Conservation (phyloP, 2,888 invertebrate species). For the Cantharis rufa region DNA sequence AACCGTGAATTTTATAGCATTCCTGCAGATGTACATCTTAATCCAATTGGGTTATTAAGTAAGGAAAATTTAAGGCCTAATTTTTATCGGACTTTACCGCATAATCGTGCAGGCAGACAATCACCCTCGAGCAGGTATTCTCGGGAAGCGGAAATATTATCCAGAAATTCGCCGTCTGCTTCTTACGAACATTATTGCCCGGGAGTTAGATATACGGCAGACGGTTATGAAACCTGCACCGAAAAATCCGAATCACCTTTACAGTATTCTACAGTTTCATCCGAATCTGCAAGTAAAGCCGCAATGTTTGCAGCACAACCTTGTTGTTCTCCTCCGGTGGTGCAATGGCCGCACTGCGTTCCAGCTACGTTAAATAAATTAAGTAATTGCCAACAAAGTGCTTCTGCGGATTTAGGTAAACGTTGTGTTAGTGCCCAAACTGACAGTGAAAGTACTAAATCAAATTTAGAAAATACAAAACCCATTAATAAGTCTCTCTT, state of each 20-base stretch:
- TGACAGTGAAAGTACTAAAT: constrained; percentile 42
- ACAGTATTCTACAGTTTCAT: constrained; percentile 64
- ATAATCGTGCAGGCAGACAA: constrained; percentile 64
- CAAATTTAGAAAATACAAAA: constrained; percentile 22
- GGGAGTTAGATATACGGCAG: constrained; percentile 76
- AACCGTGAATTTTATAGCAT: constrained; percentile 65
- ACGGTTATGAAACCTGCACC: constrained; percentile 68
- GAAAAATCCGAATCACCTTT: constrained; percentile 39
- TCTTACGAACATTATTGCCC: constrained; percentile 61
- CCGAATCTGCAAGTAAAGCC: constrained; percentile 65
- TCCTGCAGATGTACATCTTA: constrained; percentile 74
- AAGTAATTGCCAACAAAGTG: constrained; percentile 36
- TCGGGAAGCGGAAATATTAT: constrained; percentile 68
- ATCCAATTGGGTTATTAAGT: constrained; percentile 76
- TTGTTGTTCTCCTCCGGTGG: constrained; percentile 42
- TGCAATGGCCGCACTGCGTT: constrained; percentile 61
- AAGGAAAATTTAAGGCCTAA: constrained; percentile 70
- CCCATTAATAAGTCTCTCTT: constrained; percentile 34
- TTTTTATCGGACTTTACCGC: constrained; percentile 78
- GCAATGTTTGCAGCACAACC: constrained; percentile 50
- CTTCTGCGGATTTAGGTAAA: constrained; percentile 52
- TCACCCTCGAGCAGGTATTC: constrained; percentile 62
- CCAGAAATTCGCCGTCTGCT: constrained; percentile 55
- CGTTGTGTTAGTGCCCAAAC: constrained; percentile 66
- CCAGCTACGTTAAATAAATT: constrained; percentile 49